phyloP scores from a whole-genome alignment of 1,140 invertebrate species.

The Brachionus rotundiformis region DNA sequence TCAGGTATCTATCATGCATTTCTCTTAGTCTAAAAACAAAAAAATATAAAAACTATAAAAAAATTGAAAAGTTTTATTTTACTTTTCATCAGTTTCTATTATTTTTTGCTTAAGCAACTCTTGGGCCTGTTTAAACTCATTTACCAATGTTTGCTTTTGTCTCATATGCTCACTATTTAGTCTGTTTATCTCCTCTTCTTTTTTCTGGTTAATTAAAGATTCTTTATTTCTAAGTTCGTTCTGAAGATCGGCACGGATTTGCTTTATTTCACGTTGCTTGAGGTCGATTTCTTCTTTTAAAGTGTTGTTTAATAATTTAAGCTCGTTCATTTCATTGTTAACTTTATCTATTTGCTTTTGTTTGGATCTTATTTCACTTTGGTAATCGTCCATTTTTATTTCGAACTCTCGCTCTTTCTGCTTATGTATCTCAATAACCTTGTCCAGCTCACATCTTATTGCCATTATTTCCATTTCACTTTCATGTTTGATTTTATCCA shows the following conservation, averaged over 20 bases:
- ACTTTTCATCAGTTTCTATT: slow-evolving; percentile 59
- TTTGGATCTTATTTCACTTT: slow-evolving; percentile 58
- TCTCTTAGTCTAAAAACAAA: slow-evolving; percentile 57
- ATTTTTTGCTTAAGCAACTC: slow-evolving; percentile 63
- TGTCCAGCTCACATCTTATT: slow-evolving; percentile 60
- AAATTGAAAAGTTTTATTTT: no score
- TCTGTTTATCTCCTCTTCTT: slow-evolving; percentile 56
- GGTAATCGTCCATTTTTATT: slow-evolving; percentile 59
- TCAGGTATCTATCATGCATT: slow-evolving; percentile 60
- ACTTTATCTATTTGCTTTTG: slow-evolving; percentile 57
- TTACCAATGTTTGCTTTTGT: slow-evolving; percentile 59
- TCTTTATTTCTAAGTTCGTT: slow-evolving; percentile 56
- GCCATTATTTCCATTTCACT: slow-evolving; percentile 57
- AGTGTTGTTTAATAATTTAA: slow-evolving; percentile 53
- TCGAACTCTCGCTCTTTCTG: slow-evolving; percentile 62
- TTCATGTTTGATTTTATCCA: slow-evolving; percentile 55
- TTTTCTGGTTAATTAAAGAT: slow-evolving; percentile 55
- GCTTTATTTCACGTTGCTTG: slow-evolving; percentile 57
- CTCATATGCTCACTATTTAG: slow-evolving; percentile 57
- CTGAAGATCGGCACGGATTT: slow-evolving; percentile 58
- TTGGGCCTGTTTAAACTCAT: slow-evolving; percentile 62
- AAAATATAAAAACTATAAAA: background rate
- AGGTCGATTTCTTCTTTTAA: slow-evolving; percentile 48
- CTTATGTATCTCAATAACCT: slow-evolving; percentile 61
- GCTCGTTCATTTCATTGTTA: slow-evolving; percentile 58